A percentile compares a stretch with the other conserved stretches of the same genome.
Conservation (phyloP, 2,113 vertebrate species). For the Scortum barcoo region DNA sequence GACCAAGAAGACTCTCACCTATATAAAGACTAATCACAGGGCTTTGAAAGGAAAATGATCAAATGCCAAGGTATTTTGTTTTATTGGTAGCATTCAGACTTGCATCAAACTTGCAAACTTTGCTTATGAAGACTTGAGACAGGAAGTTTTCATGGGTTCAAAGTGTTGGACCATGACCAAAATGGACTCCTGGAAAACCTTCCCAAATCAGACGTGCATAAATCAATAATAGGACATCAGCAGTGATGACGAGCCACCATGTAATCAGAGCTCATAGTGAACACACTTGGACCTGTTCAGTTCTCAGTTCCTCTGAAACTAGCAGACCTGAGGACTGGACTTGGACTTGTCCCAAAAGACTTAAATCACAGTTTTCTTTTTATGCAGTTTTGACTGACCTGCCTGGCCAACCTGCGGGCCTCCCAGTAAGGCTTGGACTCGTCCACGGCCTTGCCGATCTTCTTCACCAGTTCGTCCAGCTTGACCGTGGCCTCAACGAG, state of each 20-base stretch:
- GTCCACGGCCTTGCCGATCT: conserved; percentile 95
- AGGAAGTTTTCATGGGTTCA: no score
- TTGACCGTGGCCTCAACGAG: conserved; percentile 94
- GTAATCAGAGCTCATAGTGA: background rate
- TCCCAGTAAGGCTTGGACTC: conserved; percentile 99
- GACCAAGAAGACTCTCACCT: no score
- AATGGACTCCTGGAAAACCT: no score
- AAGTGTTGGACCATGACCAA: no score
- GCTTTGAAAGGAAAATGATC: no score
- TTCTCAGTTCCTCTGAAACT: background rate
- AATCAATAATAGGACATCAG: no score
- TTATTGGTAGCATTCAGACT: no score
- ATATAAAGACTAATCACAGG: no score
- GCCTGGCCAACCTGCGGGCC: conserved; percentile 91
- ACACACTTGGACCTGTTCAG: background rate
- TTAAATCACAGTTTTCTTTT: background rate
- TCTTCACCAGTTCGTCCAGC: conserved; percentile 95
- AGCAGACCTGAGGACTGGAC: background rate
- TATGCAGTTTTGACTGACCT: conserved; percentile 83
- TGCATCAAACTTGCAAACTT: no score
- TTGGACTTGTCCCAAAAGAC: background rate
- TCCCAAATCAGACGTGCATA: no score
- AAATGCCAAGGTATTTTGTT: no score
- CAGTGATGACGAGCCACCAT: background rate
- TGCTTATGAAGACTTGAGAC: no score